A percentile compares a stretch with the other conserved stretches of the same genome.
These are phyloP conservation scores for Pogoniulus pusillus DNA, from an alignment of 2,797 vertebrate species.

Conservation along the genomic window DNA sequence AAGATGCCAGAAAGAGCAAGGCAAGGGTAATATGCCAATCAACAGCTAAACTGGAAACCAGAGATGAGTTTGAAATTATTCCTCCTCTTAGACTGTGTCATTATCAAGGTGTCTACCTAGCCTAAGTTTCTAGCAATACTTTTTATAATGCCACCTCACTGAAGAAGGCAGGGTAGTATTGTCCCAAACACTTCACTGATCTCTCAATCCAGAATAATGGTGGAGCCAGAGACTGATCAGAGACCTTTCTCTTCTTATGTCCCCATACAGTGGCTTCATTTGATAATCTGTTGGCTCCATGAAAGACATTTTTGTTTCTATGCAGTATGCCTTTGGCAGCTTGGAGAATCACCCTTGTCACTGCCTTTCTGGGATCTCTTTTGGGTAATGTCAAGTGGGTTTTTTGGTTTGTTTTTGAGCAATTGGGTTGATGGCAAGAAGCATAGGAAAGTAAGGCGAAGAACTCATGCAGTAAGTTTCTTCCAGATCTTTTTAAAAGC, in stretches of 20 bases:
- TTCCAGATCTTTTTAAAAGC: constrained; percentile 4
- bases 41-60: background rate
- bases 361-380: background rate
- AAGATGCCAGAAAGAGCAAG: background rate
- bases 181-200: background rate
- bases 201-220: background rate
- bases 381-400: background rate
- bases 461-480: background rate
- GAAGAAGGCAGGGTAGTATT: background rate
- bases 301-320: background rate
- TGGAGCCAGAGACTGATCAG: background rate
- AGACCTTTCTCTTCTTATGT: background rate
- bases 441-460: background rate
- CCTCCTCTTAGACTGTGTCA: background rate
- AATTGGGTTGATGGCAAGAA: background rate
- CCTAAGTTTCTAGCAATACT: background rate
- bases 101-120: background rate
- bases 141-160: background rate
- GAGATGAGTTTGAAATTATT: background rate
- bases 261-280: rapidly evolving
- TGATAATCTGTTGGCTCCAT: background rate
- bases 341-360: background rate
- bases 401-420: background rate
- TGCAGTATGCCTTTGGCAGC: background rate
- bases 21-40: background rate